Conservation (phyloP, 2,888 invertebrate species). For the Megalurothrips usitatus region DNA sequence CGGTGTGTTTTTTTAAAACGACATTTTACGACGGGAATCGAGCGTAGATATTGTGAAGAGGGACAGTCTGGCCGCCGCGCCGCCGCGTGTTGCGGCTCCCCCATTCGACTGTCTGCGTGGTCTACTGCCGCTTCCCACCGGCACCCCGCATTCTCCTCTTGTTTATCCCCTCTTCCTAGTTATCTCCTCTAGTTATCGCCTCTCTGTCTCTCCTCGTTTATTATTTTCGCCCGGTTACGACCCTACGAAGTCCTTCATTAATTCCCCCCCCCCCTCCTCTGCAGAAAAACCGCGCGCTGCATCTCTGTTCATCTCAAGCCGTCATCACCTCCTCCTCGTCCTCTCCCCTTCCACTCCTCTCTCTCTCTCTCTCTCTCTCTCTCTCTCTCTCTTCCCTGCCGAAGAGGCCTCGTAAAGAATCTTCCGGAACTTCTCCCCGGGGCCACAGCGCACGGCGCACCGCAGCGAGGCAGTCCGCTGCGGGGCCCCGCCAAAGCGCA, state of each 20-base stretch:
- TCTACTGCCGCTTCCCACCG: too few relatives aligned
- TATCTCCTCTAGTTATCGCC: conserved; percentile 6
- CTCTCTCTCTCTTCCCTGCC: background rate
- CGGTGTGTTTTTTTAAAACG: too few relatives aligned
- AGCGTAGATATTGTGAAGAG: too few relatives aligned
- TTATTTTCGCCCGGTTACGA: conserved; percentile 15
- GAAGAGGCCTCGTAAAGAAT: background rate
- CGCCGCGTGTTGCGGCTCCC: too few relatives aligned
- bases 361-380: background rate
- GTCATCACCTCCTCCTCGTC: background rate
- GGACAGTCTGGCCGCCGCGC: too few relatives aligned
- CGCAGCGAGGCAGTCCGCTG: background rate
- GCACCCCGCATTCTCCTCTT: too few relatives aligned
- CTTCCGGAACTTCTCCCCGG: background rate
- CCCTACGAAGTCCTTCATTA: conserved; percentile 11
- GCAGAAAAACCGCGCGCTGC: conserved; percentile 19
- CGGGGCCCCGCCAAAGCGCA: background rate
- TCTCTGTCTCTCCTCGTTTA: background rate
- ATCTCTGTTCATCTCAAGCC: background rate
- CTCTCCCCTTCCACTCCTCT: background rate
- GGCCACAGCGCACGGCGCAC: background rate
- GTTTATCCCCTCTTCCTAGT: background rate
- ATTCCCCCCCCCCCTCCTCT: background rate
- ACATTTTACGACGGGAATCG: too few relatives aligned
- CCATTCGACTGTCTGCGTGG: too few relatives aligned